Conservation (phyloP, 2,888 invertebrate species). For the Drosophila quasianomalipes region DNA sequence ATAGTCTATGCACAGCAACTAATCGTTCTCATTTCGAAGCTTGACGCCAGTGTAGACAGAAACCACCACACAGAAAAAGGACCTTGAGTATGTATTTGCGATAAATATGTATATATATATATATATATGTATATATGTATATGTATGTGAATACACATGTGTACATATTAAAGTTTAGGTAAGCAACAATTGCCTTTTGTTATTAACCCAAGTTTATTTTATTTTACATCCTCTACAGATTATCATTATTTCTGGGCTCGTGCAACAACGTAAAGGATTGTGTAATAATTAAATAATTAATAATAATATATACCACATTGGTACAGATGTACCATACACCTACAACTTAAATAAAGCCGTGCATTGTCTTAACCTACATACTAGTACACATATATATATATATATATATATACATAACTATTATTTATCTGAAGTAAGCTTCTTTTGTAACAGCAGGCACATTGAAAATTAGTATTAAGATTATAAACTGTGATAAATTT, state of each 20-base stretch:
- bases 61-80: constrained; percentile 2
- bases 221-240: constrained; percentile 13
- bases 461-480: constrained; percentile 64
- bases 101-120: background rate
- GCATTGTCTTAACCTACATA: constrained; percentile 50
- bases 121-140: background rate
- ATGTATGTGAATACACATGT: background rate
- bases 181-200: constrained; percentile 3
- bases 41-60: constrained; percentile 46
- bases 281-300: constrained; percentile 66
- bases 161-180: constrained; percentile 47
- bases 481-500: constrained; percentile 80
- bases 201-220: background rate
- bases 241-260: constrained; percentile 63
- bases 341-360: constrained; percentile 48
- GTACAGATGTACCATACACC: constrained; percentile 37
- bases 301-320: constrained; percentile 55
- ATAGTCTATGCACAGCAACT: constrained; percentile 1
- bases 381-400: background rate
- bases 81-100: constrained; percentile 25
- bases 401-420: constrained; percentile 1
- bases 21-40: constrained; percentile 11
- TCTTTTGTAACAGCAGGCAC: constrained; percentile 50
- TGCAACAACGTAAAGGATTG: constrained; percentile 69
- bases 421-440: constrained; percentile 23